Evolutionary conservation across 2,888 invertebrate species (phyloP).

Genomic region (Machimus atricapillus): DNA sequence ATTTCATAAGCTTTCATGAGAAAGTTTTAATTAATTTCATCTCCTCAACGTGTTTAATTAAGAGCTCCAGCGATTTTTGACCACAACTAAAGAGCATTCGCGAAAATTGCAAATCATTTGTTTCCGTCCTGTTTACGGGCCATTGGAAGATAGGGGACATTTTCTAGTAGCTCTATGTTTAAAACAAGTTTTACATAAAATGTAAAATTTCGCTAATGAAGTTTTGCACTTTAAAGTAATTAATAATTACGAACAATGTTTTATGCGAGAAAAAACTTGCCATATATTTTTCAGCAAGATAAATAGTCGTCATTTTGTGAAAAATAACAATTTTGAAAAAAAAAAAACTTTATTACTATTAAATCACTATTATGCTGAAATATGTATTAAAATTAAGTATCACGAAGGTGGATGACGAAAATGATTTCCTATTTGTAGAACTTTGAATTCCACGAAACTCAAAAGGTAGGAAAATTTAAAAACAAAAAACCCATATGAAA

Average conservation of each 20-base stretch:
- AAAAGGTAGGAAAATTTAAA: no score
- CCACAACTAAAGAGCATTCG: not conserved
- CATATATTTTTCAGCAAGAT: not conserved
- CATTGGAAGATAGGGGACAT: not conserved
- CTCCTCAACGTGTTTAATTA: not conserved
- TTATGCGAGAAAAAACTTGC: not conserved
- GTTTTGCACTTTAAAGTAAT: not conserved
- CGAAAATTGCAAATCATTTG: not conserved
- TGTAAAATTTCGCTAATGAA: not conserved
- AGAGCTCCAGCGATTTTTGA: not conserved
- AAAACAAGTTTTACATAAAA: not conserved
- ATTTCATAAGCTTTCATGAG: not conserved
- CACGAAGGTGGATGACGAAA: no score
- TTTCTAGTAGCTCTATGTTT: not conserved
- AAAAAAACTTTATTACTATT: no score
- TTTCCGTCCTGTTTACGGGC: not conserved
- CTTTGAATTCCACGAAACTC: no score
- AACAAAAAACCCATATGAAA: no score
- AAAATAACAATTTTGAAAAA: no score
- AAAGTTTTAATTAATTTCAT: not conserved
- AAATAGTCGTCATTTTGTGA: not conserved
- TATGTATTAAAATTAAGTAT: no score
- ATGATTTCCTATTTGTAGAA: no score
- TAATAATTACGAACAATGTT: not conserved
- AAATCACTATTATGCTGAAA: no score